phyloP scores from a whole-genome alignment of 1,140 invertebrate species.

The Chironomus striatipennis region DNA sequence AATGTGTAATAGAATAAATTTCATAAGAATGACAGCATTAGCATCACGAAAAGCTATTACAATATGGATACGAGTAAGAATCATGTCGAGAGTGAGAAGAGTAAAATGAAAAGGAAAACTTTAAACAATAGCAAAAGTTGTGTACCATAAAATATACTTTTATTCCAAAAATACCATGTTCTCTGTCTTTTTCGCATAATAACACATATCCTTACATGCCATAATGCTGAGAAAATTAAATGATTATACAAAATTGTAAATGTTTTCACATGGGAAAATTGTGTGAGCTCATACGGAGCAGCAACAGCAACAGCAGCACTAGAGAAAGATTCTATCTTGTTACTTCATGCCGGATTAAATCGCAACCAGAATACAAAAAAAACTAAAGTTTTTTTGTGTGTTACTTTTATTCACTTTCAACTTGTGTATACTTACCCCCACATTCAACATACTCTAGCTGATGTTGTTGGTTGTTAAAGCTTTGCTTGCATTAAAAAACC shows the following conservation, averaged over 20 bases:
- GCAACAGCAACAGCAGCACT: neutral
- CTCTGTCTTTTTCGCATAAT: neutral
- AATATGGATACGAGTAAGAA: too few relatives aligned
- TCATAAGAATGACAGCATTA: too few relatives aligned
- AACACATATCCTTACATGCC: conserved; percentile 7
- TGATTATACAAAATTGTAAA: conserved; percentile 10
- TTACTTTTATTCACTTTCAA: neutral
- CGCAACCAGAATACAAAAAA: neutral
- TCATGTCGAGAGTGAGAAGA: too few relatives aligned
- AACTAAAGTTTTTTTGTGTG: neutral
- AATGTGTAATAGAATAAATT: too few relatives aligned
- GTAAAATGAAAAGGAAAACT: too few relatives aligned
- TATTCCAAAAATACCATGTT: neutral
- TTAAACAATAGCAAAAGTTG: neutral
- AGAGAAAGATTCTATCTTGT: neutral
- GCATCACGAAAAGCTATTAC: too few relatives aligned
- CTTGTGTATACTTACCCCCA: neutral
- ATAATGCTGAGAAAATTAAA: conserved; percentile 21
- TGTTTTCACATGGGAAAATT: conserved; percentile 18
- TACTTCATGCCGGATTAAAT: neutral
- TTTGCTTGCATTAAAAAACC: neutral
- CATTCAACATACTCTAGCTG: too few relatives aligned
- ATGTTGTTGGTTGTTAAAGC: neutral
- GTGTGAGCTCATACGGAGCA: neutral
- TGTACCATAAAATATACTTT: conserved; percentile 3